Evolutionary conservation across 2,797 vertebrate genomes (phyloP), one percentile per base, ranked within the genome.

Genomic region (Sphenodon punctatus): DNA sequence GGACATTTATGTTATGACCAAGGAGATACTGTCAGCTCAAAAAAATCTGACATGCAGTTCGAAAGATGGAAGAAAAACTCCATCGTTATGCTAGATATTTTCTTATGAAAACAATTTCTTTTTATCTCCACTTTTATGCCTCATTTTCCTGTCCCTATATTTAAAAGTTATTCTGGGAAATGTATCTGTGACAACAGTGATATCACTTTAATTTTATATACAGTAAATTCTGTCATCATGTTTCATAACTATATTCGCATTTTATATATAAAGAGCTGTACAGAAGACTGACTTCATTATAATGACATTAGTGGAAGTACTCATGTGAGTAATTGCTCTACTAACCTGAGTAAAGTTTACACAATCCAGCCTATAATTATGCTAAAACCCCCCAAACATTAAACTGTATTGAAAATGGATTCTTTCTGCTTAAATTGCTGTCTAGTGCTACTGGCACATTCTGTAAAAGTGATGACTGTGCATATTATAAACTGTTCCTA

Each of bases 391-490:
- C n/a, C n/a, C n/a, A 51, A 0, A 85, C 67, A 72, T 65, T 76
- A 65, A 81, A 42, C 34, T 72, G 70, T 2, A 58, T 25, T 71
- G 60, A 25, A 81, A 85, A 85, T 41, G 5, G 58, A 34, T 84
- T 70, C 70, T 53, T 75, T 78, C 48, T 48, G 4, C 3, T 81
- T 78, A 82, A 79, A 72, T 56, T 41, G 25, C 5, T 69, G 77
- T 86, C 60, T 75, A 72, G 30, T 69, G 58, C 27, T 81, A n/a
- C 17, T 78, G 22, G 23, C 56, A 5, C 61, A 51, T 65, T 86
- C 53, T 89, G 30, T 16, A 58, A 71, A 70, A 7, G 67, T 58
- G 64, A 72, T 86, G 82, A 81, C 61, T 66, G 46, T 59, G 71
- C 67, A 34, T 67, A 5, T 70, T 88, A 49, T 60, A 82, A 89